Percentiles rank a stretch among this genome's conserved stretches.
These are phyloP conservation scores for Dolichopus griseipennis DNA, from an alignment of 2,888 invertebrate species.

Conservation along the genomic window DNA sequence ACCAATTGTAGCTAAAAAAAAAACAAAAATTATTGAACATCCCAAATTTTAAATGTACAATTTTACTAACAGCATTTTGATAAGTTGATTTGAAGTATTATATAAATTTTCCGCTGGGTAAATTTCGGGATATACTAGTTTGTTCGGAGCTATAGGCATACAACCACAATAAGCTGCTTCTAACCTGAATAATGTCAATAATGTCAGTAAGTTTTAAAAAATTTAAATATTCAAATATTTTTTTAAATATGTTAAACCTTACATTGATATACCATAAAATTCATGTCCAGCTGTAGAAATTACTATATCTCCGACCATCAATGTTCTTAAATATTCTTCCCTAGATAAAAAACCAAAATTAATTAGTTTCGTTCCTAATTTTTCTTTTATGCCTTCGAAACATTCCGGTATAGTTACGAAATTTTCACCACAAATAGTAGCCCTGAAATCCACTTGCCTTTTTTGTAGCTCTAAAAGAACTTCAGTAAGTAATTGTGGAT, in stretches of 20 bases:
- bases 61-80: slow-evolving; percentile 42
- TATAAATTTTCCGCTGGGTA: slow-evolving; percentile 55
- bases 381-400: slow-evolving; percentile 48
- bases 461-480: slow-evolving; percentile 46
- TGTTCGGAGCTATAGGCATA: slow-evolving; percentile 59
- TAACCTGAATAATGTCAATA: slow-evolving; percentile 46
- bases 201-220: slow-evolving; percentile 15
- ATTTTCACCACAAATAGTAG: slow-evolving; percentile 54
- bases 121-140: slow-evolving; percentile 63
- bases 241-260: slow-evolving; percentile 30
- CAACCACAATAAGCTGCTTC: slow-evolving; percentile 63
- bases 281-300: slow-evolving; percentile 67
- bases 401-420: slow-evolving; percentile 53
- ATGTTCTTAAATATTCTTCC: slow-evolving; percentile 49
- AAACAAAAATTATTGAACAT: no score
- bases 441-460: slow-evolving; percentile 47
- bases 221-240: neutral
- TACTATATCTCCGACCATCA: slow-evolving; percentile 53
- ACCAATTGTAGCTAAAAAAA: slow-evolving; percentile 39
- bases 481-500: slow-evolving; percentile 56
- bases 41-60: neutral
- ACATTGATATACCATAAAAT: slow-evolving; percentile 69
- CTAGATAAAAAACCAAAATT: slow-evolving; percentile 54
- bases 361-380: slow-evolving; percentile 44
- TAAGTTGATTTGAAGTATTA: slow-evolving; percentile 49